A percentile compares a stretch with the other conserved stretches of the same genome.
These are phyloP conservation scores for Onychomys torridus DNA, from an alignment of 2,797 vertebrate species.

Conservation along the genomic window DNA sequence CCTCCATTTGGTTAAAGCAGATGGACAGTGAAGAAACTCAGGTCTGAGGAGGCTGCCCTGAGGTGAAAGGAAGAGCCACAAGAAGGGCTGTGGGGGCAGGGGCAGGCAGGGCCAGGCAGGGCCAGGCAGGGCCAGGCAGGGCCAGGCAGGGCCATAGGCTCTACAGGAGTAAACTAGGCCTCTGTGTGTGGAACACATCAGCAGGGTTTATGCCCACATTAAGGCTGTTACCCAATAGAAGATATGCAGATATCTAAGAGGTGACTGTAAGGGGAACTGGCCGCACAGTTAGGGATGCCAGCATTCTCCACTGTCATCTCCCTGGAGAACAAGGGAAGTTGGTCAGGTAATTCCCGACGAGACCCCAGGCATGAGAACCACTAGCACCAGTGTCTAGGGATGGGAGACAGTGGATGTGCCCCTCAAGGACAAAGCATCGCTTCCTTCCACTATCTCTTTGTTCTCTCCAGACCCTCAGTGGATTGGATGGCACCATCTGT, in stretches of 20 bases:
- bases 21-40: neutral
- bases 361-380: neutral
- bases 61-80: fast-evolving
- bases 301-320: neutral
- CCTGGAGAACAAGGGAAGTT: neutral
- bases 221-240: neutral
- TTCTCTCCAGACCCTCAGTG: neutral
- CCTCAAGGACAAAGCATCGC: neutral
- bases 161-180: neutral
- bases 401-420: neutral
- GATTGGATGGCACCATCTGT: neutral
- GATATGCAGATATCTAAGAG: neutral
- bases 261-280: neutral
- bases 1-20: neutral
- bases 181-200: fast-evolving
- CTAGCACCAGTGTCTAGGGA: neutral
- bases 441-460: neutral
- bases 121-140: neutral
- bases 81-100: neutral
- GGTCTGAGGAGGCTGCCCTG: neutral
- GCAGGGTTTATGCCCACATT: neutral
- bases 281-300: too few species aligned
- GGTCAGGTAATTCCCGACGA: neutral
- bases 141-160: neutral
- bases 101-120: too few species aligned